Evolutionary conservation across 2,888 invertebrate species (phyloP), one percentile per base, ranked within the genome.

Genomic region (Pilophorus perplexus): DNA sequence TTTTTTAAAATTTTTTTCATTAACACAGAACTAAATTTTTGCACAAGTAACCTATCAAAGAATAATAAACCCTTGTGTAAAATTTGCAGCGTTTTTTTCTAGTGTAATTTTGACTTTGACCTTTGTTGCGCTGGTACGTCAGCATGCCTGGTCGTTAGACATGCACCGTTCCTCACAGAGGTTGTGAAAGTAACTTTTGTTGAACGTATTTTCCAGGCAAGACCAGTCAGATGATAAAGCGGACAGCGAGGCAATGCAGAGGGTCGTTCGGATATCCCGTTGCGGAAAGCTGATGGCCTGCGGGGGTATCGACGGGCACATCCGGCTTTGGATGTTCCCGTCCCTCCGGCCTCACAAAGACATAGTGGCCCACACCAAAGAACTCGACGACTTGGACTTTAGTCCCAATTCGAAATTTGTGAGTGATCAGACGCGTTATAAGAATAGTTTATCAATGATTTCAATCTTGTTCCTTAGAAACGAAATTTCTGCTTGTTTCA

Each of bases 301-400:
- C 0, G 96, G 93, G 46, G 95, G 96, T 25, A 87, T 89, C 0
- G 96, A 97, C 78, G 91, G 94, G 2, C 83, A 85, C 74, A 80
- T 97, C 28, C 82, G 94, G 64, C 78, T 96, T 8, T 97, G 96
- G 96, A 83, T 85, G 74, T 93, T 92, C 77, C 94, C 95, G 0
- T 84, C 86, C 72, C 81, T 94, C 79, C 81, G 85, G 60, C 82
- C 85, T 71, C 75, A 85, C 18, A 82, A 83, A 73, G 87, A 87
- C 72, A 79, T 93, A 8, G 80, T 85, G 70, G 90, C 87, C 33
- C 96, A 96, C 74, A 83, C 82, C 64, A 91, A 91, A 78, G 96
- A 96, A 83, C 89, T 97, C 71, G 96, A 96, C 75, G 96, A 96
- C 77, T 77, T 97, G 62, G 94, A 95, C 79, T 90, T 96, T 75